A percentile compares a stretch with the other conserved stretches of the same genome.
These are phyloP conservation scores for Otus sunia DNA, from an alignment of 2,113 vertebrate genomes.

Conservation along the genomic window DNA sequence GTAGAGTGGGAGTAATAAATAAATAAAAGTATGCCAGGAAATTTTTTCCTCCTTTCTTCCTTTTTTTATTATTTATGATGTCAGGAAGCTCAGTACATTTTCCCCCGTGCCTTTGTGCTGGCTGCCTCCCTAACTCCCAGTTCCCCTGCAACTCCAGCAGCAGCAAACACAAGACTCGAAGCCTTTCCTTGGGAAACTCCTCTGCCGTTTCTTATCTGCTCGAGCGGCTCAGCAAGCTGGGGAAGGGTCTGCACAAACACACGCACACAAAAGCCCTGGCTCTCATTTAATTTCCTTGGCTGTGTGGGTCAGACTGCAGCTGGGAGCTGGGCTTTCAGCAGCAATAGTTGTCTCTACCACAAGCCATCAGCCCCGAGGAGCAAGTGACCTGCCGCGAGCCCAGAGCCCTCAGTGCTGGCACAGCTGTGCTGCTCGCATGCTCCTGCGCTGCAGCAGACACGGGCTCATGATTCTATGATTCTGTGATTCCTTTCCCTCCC, in stretches of 20 bases:
- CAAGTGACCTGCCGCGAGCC: not conserved
- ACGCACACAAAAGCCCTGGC: not conserved
- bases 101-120: not conserved
- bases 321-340: slow-evolving; percentile 46
- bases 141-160: not conserved
- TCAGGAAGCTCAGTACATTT: not conserved
- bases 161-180: not conserved
- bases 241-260: not conserved
- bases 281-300: not conserved
- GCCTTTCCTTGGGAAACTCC: not conserved
- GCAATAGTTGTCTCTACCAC: not conserved
- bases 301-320: not conserved
- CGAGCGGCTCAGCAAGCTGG: not conserved
- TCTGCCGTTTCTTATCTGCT: not conserved
- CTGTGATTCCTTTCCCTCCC: not conserved
- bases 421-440: not conserved
- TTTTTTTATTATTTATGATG: not conserved
- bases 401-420: not conserved
- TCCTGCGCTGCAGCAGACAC: not conserved
- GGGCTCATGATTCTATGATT: not conserved
- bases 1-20: not conserved
- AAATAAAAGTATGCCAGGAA: not conserved
- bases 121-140: not conserved
- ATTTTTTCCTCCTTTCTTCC: not conserved
- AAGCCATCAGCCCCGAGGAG: not conserved